Evolutionary conservation across 92 coral and sea anemone species (phyloP), one percentile per base, ranked within the genome.

Genomic region (Pocillopora meandrina): DNA sequence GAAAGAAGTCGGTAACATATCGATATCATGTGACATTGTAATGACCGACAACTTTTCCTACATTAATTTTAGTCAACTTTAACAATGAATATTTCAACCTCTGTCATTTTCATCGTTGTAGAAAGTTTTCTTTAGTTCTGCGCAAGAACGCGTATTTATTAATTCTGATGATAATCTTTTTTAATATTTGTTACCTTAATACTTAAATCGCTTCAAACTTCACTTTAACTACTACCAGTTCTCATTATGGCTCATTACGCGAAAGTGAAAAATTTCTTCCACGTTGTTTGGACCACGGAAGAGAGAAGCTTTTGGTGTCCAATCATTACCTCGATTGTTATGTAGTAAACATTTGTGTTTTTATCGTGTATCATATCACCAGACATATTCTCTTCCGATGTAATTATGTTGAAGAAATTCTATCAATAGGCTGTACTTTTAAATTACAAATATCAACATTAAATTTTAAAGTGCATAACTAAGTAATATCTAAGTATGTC

Each of bases 391-490:
- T 75, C 58, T 67, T 42, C 52, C 16, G 47, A 55, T 80, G 65
- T 52, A 33, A 33, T 57, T 56, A 12, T 69, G 49, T 56, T 21
- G 63, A 79, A 16, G 74, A 65, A 23, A n/a, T 34, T 35, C 64
- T 68, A 18, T 70, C 77, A 13, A 36, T 81, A 69, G 68, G 34
- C 67, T 57, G 57, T 19, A 82, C 86, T 82, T 72, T 82, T 61
- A 82, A 72, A 61, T 61, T 69, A 71, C 36, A 68, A 56, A 10
- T 56, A 59, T 68, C 57, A 68, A 49, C n/a, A 69, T 61, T 16
- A 26, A 61, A 82, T 82, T 72, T 82, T 62, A 61, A 72, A 82
- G 71, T 73, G 56, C 58, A 12, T 59, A 34, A 70, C 56, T 57
- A 63, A 49, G 63, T 63, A 82, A 72, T 61, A 64, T 26, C 52